A percentile compares a stretch with the other conserved stretches of the same genome.
Evolutionary conservation across 1,140 invertebrate genomes (phyloP).

Genomic region (Gonatopus flavifemur): DNA sequence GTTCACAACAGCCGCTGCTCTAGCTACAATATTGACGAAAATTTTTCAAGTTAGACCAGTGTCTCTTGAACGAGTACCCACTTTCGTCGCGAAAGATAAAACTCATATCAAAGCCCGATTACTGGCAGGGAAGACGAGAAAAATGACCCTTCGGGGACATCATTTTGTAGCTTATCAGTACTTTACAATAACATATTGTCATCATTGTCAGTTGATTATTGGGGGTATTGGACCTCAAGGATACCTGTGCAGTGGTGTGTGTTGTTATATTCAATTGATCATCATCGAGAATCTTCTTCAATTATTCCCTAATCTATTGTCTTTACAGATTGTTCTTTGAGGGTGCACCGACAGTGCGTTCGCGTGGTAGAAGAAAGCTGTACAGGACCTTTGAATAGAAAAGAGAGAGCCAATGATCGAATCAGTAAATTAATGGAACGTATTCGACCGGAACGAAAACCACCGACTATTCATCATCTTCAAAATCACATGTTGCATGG

Average conservation of each 20-base stretch:
- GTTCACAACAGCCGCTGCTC: slow-evolving; percentile 73
- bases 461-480: slow-evolving; percentile 47
- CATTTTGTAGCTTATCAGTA: slow-evolving; percentile 87
- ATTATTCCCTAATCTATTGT: slow-evolving; percentile 1
- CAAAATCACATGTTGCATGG: slow-evolving; percentile 50
- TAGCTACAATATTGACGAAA: slow-evolving; percentile 78
- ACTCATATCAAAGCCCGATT: slow-evolving; percentile 69
- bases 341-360: slow-evolving; percentile 84
- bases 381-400: slow-evolving; percentile 73
- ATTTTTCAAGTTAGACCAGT: slow-evolving; percentile 68
- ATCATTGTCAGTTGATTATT: slow-evolving; percentile 89
- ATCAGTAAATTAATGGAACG: slow-evolving; percentile 78
- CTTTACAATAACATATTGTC: slow-evolving; percentile 86
- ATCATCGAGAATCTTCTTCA: not conserved
- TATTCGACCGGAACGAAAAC: slow-evolving; percentile 66
- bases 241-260: slow-evolving; percentile 83
- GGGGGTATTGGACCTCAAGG: slow-evolving; percentile 94
- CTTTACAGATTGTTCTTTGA: slow-evolving; percentile 80
- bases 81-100: slow-evolving; percentile 84
- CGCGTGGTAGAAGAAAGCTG: slow-evolving; percentile 82
- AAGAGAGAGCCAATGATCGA: slow-evolving; percentile 66
- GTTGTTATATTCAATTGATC: not conserved
- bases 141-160: slow-evolving; percentile 84
- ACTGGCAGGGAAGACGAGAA: slow-evolving; percentile 72
- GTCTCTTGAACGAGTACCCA: slow-evolving; percentile 70